Conservation (phyloP, 1,140 invertebrate species). For the Drosophila biarmipes region DNA sequence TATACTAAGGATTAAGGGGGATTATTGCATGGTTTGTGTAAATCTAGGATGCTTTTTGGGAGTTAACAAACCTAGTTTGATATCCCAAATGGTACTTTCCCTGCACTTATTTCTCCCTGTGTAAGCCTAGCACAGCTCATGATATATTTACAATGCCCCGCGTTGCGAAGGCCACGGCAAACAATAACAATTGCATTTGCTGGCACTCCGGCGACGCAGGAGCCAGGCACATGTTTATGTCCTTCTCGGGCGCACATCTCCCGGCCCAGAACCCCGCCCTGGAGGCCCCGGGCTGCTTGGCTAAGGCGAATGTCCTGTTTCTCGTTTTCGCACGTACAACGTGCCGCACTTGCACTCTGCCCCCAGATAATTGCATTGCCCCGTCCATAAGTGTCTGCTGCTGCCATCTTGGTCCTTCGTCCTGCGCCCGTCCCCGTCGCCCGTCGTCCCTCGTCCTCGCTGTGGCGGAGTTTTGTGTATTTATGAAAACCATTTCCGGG, state of each 20-base stretch:
- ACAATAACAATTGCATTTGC: conserved; percentile 59
- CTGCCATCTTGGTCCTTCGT: not conserved
- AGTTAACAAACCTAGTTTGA: too few relatives aligned
- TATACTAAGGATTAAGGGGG: too few relatives aligned
- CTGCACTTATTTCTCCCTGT: conserved; percentile 2
- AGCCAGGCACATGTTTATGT: conserved; percentile 50
- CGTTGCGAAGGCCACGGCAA: conserved; percentile 40
- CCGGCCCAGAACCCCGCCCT: not conserved
- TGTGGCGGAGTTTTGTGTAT: conserved; percentile 61
- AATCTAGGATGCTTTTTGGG: too few relatives aligned
- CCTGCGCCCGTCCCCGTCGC: not conserved
- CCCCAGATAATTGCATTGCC: conserved; percentile 78
- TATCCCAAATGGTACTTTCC: not conserved
- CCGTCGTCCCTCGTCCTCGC: not conserved
- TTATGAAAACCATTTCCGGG: conserved; percentile 80
- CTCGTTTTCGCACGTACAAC: conserved; percentile 63
- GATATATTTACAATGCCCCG: conserved; percentile 39
- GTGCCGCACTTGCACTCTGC: conserved; percentile 54
- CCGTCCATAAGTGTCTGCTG: conserved; percentile 32
- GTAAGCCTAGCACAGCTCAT: conserved; percentile 29
- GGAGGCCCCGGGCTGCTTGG: conserved; percentile 11
- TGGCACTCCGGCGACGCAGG: conserved; percentile 50
- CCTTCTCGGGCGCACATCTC: conserved; percentile 30
- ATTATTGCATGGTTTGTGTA: too few relatives aligned
- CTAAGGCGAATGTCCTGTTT: conserved; percentile 72